Conservation (phyloP, 2,888 invertebrate genomes). For the Gandaritis pyraliata region DNA sequence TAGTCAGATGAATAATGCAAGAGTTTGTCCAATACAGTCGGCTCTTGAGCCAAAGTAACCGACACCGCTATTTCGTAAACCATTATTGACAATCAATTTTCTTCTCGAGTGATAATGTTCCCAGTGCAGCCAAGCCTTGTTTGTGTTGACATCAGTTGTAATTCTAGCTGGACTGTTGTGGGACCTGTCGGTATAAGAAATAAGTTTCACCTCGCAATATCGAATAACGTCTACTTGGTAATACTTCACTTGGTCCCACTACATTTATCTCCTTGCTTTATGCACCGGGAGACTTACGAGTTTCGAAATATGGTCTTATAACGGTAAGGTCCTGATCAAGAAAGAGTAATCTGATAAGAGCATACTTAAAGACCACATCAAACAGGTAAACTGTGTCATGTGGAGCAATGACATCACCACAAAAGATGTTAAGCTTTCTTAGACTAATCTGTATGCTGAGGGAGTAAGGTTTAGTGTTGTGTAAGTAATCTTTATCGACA, state of each 20-base stretch:
- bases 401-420: constrained; percentile 51
- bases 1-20: constrained; percentile 43
- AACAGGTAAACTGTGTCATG: constrained; percentile 55
- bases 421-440: constrained; percentile 27
- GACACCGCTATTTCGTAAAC: constrained; percentile 23
- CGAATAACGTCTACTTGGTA: constrained; percentile 2
- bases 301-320: constrained; percentile 35
- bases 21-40: constrained; percentile 27
- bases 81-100: constrained; percentile 28
- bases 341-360: constrained; percentile 52
- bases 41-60: constrained; percentile 24
- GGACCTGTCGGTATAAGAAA: background rate
- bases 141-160: constrained; percentile 15
- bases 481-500: constrained; percentile 25
- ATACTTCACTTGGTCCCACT: constrained; percentile 1
- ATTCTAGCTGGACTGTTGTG: constrained; percentile 5
- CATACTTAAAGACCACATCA: constrained; percentile 46
- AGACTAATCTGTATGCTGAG: constrained; percentile 29
- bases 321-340: constrained; percentile 42
- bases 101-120: constrained; percentile 19
- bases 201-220: constrained; percentile 1
- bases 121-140: constrained; percentile 10
- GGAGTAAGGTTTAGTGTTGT: constrained; percentile 30
- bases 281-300: constrained; percentile 31
- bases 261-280: constrained; percentile 15